Evolutionary conservation across 2,888 invertebrate genomes (phyloP).

Genomic region (Amphimallon solstitiale): DNA sequence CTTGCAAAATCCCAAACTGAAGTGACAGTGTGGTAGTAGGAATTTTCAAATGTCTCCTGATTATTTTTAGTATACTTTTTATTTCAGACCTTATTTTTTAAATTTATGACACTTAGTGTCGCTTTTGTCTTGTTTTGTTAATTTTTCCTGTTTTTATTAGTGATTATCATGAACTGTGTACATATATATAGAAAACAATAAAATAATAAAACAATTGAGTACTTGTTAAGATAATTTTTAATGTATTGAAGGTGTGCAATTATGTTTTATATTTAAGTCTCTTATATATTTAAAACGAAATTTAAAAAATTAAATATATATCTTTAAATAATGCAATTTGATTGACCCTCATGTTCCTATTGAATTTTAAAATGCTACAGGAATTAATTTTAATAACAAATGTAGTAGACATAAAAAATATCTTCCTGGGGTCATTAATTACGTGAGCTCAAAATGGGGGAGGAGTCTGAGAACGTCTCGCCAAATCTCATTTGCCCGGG

Average conservation of each 20-base stretch:
- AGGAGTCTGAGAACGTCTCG: too few relatives aligned
- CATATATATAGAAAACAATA: slow-evolving; percentile 26
- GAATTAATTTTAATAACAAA: too few relatives aligned
- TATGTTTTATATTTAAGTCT: slow-evolving; percentile 43
- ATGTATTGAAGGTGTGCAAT: slow-evolving; percentile 43
- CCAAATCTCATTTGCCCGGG: too few relatives aligned
- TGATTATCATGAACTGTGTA: slow-evolving; percentile 13
- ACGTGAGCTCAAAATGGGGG: too few relatives aligned
- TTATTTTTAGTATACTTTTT: too few relatives aligned
- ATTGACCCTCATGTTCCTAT: not conserved
- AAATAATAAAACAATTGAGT: slow-evolving; percentile 9
- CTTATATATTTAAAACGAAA: slow-evolving; percentile 39
- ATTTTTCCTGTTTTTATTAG: not conserved
- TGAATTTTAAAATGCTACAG: too few relatives aligned
- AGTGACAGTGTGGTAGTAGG: too few relatives aligned
- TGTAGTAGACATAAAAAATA: too few relatives aligned
- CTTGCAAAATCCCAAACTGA: too few relatives aligned
- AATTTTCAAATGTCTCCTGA: too few relatives aligned
- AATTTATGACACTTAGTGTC: not conserved
- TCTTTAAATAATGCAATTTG: slow-evolving; percentile 12
- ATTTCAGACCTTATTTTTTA: not conserved
- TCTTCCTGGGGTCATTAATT: too few relatives aligned
- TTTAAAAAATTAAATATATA: slow-evolving; percentile 35
- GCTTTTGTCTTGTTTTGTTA: not conserved
- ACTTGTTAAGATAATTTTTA: slow-evolving; percentile 34